Conservation (phyloP, 1,140 invertebrate species). For the Microplitis mediator region DNA sequence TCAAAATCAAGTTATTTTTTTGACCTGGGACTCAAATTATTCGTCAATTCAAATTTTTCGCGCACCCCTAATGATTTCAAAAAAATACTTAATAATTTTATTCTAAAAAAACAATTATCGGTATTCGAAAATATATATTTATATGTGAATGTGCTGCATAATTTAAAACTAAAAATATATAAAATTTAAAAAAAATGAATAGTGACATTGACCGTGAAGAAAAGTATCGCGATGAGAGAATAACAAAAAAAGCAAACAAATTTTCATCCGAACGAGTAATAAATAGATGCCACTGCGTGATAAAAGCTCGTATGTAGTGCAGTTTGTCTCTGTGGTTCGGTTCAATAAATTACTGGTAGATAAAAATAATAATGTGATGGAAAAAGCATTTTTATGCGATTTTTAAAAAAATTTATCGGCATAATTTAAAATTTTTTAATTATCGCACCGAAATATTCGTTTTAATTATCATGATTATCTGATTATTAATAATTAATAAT, state of each 20-base stretch:
- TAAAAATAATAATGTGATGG: background rate
- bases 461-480: background rate
- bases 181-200: background rate
- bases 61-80: too few relatives aligned
- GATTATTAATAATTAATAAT: background rate
- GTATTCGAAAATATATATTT: background rate
- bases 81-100: too few relatives aligned
- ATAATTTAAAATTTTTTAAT: background rate
- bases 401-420: too few relatives aligned
- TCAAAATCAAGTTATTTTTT: too few relatives aligned
- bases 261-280: background rate
- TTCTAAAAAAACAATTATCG: too few relatives aligned
- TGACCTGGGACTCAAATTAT: too few relatives aligned
- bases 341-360: background rate
- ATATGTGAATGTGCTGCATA: background rate
- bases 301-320: slow-evolving; percentile 8
- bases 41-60: too few relatives aligned
- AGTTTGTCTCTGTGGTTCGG: background rate
- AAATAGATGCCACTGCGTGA: background rate
- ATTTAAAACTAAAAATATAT: slow-evolving; percentile 11
- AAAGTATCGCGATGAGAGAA: background rate
- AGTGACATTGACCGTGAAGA: background rate
- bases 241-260: background rate
- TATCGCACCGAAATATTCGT: too few relatives aligned
- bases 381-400: background rate